Percentiles rank a stretch among this genome's conserved stretches.
phyloP scores from a whole-genome alignment of 2,113 vertebrate genomes.

The Vidua macroura region DNA sequence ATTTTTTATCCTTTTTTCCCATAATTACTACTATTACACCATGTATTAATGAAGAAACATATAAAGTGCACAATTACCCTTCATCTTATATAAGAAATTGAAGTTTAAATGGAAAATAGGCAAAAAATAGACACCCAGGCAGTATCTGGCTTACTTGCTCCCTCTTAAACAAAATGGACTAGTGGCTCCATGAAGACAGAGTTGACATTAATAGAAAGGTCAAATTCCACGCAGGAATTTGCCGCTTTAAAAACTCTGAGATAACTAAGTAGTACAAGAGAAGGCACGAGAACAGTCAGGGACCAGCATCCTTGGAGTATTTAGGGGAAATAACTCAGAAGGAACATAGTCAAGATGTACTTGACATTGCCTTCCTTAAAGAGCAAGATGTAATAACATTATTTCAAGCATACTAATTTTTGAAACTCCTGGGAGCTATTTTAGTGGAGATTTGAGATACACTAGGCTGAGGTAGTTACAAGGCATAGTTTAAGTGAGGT shows the following conservation, averaged over 20 bases:
- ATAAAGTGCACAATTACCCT: background rate
- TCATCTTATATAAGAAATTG: background rate
- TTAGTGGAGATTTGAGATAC: background rate
- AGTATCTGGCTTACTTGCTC: background rate
- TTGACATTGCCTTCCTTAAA: conserved; percentile 17
- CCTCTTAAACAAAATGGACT: background rate
- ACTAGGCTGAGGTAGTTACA: background rate
- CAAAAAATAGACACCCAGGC: background rate
- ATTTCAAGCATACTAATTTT: background rate
- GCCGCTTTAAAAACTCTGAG: background rate
- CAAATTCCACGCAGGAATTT: background rate
- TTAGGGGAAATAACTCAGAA: conserved; percentile 13
- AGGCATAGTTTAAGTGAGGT: background rate
- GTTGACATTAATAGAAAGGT: background rate
- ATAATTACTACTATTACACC: background rate
- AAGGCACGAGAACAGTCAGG: background rate
- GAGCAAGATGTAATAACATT: background rate
- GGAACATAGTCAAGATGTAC: background rate
- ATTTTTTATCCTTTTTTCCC: background rate
- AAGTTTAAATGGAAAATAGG: background rate
- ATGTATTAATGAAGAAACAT: background rate
- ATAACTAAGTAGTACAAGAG: background rate
- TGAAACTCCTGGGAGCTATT: background rate
- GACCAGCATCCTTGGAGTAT: background rate
- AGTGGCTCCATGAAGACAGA: background rate